Evolutionary conservation across 2,113 vertebrate species (phyloP), one percentile per base, ranked within the genome.

Genomic region (Peromyscus californicus): DNA sequence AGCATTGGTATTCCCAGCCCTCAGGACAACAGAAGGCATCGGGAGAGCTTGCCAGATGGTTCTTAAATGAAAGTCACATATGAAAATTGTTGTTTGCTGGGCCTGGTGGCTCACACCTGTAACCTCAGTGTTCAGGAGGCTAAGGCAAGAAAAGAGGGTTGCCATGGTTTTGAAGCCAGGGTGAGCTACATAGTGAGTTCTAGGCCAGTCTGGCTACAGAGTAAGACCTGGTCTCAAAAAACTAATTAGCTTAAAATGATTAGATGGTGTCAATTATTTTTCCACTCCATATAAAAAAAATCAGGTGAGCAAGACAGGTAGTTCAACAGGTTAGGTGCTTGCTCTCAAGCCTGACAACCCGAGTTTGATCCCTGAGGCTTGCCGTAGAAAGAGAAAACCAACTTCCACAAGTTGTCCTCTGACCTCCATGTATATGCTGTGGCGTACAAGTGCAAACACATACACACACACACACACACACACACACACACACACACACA

Each of bases 211-310:
- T 80, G 15, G 51, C 51, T 21, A 57, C 8, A 22, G 5, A 33
- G 48, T 51, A 33, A 80, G 33, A 80, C 31, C 78, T 80, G 51
- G 48, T 57, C 21, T 80, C 78, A 54, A 57, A 54, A 79, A 19
- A 31, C 48, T 79, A 10, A 31, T 93, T 72, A 74, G 36, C 70
- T 91, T 86, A 63, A 96, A 90, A 83, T 79, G 65, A 67, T 67
- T 26, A 87, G 29, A 45, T 87, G 72, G n/a, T 54, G 39, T 82
- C n/a, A 70, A 22, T 93, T 78, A 57, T 85, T 92, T 94, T 96
- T 95, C 80, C 22, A n/a, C 33, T 13, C 67, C 59, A 91, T 70
- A 90, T 86, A 61, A n/a, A 83, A 54, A 82, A 83, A 59, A 59
- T 15, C 36, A 61, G n/a, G 80, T n/a, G 17, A 13, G n/a, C 22